phyloP scores from a whole-genome alignment of 2,888 invertebrate genomes.

The Idaea straminata region DNA sequence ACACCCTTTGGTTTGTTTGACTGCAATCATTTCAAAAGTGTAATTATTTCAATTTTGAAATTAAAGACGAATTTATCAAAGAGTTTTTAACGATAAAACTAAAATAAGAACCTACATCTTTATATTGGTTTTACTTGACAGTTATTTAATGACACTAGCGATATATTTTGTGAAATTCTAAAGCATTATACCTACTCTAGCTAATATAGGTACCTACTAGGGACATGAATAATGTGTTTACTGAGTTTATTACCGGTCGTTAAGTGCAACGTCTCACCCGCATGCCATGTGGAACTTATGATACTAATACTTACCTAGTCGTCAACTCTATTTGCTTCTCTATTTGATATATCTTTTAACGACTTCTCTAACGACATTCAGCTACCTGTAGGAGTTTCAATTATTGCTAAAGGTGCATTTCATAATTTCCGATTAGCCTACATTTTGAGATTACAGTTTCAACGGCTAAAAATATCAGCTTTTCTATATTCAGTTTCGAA shows the following conservation, averaged over 20 bases:
- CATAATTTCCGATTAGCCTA: not conserved
- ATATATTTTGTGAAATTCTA: conserved; percentile 24
- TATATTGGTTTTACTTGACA: conserved; percentile 19
- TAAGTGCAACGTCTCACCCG: conserved; percentile 26
- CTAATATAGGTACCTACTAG: conserved; percentile 17
- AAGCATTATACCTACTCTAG: conserved; percentile 12
- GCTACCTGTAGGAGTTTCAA: conserved; percentile 14
- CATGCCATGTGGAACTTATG: conserved; percentile 26
- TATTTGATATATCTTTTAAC: conserved; percentile 43
- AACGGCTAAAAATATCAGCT: too few relatives aligned
- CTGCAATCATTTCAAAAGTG: conserved; percentile 10
- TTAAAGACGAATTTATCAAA: conserved; percentile 2
- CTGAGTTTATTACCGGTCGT: conserved; percentile 29
- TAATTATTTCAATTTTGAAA: not conserved
- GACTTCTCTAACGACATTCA: conserved; percentile 50
- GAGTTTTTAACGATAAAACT: not conserved
- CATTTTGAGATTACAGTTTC: too few relatives aligned
- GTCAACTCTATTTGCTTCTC: conserved; percentile 33
- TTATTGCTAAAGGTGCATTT: not conserved
- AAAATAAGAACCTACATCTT: conserved; percentile 9
- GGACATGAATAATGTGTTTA: conserved; percentile 26
- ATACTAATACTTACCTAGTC: conserved; percentile 18
- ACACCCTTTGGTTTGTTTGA: conserved; percentile 43
- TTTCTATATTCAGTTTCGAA: too few relatives aligned
- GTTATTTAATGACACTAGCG: conserved; percentile 27